Evolutionary conservation across 2,888 invertebrate genomes (phyloP).

Genomic region (Trypoxylon attenuatum): DNA sequence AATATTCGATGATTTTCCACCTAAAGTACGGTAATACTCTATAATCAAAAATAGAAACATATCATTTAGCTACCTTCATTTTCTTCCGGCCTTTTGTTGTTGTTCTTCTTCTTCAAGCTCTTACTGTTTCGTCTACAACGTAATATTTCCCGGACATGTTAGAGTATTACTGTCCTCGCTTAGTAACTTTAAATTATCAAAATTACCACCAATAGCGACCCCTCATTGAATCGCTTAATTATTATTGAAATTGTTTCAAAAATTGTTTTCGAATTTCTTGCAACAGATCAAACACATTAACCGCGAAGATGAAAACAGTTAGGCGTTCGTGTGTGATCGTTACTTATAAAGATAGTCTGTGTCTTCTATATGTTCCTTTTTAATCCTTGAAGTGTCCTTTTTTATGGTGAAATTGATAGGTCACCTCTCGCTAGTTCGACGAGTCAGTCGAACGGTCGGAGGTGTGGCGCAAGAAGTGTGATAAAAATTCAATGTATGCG

Average conservation of each 20-base stretch:
- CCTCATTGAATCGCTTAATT: too few relatives aligned
- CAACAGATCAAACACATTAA: too few relatives aligned
- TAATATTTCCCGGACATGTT: not conserved
- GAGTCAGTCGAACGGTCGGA: not conserved
- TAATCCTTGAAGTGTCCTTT: conserved; percentile 40
- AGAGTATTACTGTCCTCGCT: not conserved
- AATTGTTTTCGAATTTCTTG: not conserved
- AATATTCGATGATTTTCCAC: too few relatives aligned
- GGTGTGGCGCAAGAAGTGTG: conserved; percentile 30
- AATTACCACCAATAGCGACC: too few relatives aligned
- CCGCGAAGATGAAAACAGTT: conserved; percentile 31
- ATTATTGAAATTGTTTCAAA: too few relatives aligned
- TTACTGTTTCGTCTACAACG: too few relatives aligned
- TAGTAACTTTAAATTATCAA: not conserved
- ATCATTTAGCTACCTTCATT: conserved; percentile 13
- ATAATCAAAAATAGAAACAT: conserved; percentile 19
- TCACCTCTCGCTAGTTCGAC: conserved; percentile 18
- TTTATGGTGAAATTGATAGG: conserved; percentile 24
- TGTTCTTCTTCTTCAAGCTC: not conserved
- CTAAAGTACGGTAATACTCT: too few relatives aligned
- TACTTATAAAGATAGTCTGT: conserved; percentile 49
- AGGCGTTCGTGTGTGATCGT: conserved; percentile 48
- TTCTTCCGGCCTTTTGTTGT: not conserved
- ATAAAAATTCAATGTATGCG: conserved; percentile 25
- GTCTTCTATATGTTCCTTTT: conserved; percentile 54